A percentile compares a stretch with the other conserved stretches of the same genome.
phyloP scores from a whole-genome alignment of 2,797 vertebrate genomes.

The Phalloptychus januarius region DNA sequence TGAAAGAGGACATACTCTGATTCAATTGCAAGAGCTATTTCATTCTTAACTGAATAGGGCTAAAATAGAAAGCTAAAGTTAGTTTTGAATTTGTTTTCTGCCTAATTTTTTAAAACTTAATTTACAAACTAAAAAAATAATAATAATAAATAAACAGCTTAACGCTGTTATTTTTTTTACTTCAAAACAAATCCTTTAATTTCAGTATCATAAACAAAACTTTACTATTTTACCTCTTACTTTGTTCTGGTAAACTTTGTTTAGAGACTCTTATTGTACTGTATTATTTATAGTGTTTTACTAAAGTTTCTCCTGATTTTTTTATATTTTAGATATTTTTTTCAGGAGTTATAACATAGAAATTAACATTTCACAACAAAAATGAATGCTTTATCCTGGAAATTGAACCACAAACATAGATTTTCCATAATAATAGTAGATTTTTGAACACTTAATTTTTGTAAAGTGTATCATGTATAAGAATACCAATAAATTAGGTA shows the following conservation, averaged over 20 bases:
- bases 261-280: neutral
- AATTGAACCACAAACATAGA: neutral
- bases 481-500: neutral
- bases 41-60: neutral
- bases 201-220: neutral
- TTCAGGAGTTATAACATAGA: neutral
- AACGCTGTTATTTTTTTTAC: neutral
- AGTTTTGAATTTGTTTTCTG: neutral
- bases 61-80: neutral
- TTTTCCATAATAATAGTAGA: no score
- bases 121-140: neutral
- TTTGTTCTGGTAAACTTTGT: neutral
- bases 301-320: no score
- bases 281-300: neutral
- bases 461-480: neutral
- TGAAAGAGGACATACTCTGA: neutral
- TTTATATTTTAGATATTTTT: neutral
- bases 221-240: neutral
- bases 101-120: neutral
- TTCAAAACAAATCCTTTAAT: neutral
- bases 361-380: neutral
- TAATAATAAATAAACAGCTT: neutral
- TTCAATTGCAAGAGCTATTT: neutral
- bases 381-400: neutral
- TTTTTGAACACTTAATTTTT: neutral